Conservation (phyloP, 1,140 invertebrate genomes). For the Ruditapes philippinarum region DNA sequence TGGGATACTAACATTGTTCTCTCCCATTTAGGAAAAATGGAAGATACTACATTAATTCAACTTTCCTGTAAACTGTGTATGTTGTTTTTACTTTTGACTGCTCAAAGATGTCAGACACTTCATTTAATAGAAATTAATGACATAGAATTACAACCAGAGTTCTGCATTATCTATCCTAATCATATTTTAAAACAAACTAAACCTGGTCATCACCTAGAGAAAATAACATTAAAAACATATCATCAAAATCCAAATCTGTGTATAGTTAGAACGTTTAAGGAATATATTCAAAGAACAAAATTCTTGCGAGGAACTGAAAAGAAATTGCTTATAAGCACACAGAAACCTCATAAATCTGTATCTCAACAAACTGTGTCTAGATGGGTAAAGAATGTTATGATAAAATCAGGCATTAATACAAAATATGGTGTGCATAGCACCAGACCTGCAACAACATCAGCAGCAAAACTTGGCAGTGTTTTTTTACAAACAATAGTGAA, state of each 20-base stretch:
- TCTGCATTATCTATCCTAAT: neutral
- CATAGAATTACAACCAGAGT: neutral
- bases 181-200: constrained; percentile 21
- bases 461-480: neutral
- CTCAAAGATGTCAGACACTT: constrained; percentile 57
- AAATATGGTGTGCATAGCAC: constrained; percentile 20
- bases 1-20: constrained; percentile 28
- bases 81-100: constrained; percentile 53
- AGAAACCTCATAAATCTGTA: neutral
- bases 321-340: neutral
- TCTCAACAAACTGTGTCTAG: neutral
- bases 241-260: neutral
- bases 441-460: neutral
- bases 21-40: neutral
- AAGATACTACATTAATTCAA: neutral
- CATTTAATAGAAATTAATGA: constrained; percentile 31
- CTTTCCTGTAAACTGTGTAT: constrained; percentile 36
- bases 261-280: neutral
- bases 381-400: neutral
- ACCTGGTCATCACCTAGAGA: neutral
- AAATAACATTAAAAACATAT: neutral
- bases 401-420: neutral
- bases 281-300: neutral
- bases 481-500: neutral
- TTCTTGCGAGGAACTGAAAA: neutral